These are phyloP conservation scores for Paradisaea rubra DNA, from an alignment of 2,113 vertebrate genomes.

Conservation along the genomic window DNA sequence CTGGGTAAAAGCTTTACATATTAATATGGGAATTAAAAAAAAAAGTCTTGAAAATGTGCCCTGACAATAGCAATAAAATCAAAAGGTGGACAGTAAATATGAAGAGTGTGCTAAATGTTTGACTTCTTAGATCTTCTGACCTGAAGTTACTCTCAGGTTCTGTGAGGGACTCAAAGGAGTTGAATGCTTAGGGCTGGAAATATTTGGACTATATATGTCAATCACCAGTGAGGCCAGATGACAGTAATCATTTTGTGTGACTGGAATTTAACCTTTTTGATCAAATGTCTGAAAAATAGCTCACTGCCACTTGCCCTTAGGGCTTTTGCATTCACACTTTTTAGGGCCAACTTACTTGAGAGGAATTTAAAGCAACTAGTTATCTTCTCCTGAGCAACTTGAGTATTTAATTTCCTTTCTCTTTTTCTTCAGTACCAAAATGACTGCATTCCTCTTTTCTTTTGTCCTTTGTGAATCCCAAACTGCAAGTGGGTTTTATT, in stretches of 20 bases:
- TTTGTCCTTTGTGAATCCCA: constrained; percentile 60
- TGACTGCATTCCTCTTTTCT: constrained; percentile 41
- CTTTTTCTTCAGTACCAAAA: constrained; percentile 32
- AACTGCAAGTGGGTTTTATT: neutral
- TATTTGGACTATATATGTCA: neutral
- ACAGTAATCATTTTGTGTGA: neutral
- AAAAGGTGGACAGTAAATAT: neutral
- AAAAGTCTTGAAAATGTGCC: neutral
- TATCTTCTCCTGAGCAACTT: neutral
- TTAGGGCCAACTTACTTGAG: neutral
- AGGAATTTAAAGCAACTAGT: constrained; percentile 9
- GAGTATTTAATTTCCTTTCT: constrained; percentile 35
- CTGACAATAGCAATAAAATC: neutral
- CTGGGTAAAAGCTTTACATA: neutral
- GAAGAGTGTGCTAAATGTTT: neutral
- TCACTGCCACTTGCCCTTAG: neutral
- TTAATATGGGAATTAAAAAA: neutral
- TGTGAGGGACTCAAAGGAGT: neutral
- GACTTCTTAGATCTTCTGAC: neutral
- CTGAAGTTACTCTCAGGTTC: neutral
- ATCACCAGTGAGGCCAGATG: neutral
- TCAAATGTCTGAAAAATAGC: neutral
- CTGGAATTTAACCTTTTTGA: neutral
- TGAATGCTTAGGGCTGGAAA: neutral
- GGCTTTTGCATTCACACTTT: neutral